Percentiles rank a stretch among this genome's conserved stretches.
phyloP scores from a whole-genome alignment of 2,888 invertebrate species.

The Athripsodes cinereus region DNA sequence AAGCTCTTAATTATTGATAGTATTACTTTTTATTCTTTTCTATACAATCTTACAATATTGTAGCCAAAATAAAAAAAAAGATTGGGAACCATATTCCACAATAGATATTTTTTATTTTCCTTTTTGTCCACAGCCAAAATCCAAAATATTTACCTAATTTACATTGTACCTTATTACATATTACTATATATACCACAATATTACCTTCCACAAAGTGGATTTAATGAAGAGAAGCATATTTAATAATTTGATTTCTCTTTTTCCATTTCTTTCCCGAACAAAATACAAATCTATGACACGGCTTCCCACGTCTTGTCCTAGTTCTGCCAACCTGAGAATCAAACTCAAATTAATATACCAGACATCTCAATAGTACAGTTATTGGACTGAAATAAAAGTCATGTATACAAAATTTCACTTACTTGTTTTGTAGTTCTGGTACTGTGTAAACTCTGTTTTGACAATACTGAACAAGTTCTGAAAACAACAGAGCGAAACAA shows the following conservation, averaged over 20 bases:
- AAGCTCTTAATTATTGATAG: too few species aligned
- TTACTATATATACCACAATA: background rate
- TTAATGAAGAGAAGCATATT: constrained; percentile 95
- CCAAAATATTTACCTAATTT: too few species aligned
- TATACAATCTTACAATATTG: too few species aligned
- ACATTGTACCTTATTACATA: background rate
- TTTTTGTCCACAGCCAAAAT: too few species aligned
- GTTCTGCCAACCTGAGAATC: constrained; percentile 73
- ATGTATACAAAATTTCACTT: constrained; percentile 32
- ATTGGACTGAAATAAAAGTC: background rate
- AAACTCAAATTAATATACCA: too few species aligned
- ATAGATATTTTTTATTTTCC: too few species aligned
- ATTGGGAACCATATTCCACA: too few species aligned
- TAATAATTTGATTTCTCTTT: constrained; percentile 90
- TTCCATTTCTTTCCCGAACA: constrained; percentile 87
- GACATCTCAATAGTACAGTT: too few species aligned
- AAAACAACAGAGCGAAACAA: constrained; percentile 91
- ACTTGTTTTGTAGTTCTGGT: constrained; percentile 93
- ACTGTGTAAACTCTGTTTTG: constrained; percentile 94
- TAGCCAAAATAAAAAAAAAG: background rate
- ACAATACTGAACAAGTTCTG: constrained; percentile 97
- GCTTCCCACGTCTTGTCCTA: constrained; percentile 93
- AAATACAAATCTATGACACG: constrained; percentile 91
- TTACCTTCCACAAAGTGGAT: constrained; percentile 93
- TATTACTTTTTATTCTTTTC: too few species aligned